Base-by-base conservation (phyloP, 2,888 invertebrate genomes). In the Acrocera orbiculus region DNA sequence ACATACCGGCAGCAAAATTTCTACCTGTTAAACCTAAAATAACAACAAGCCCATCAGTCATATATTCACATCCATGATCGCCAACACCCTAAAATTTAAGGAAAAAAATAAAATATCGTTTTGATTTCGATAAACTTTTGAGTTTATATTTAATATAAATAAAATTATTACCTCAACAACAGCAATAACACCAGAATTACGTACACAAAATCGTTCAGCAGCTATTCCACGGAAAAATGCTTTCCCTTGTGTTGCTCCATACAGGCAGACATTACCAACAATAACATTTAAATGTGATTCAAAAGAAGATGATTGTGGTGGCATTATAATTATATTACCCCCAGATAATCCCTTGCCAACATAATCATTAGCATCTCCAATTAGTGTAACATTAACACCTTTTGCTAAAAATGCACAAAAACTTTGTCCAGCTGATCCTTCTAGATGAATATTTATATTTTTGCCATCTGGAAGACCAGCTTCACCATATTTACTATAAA, bases 1-100 rank as follows among this genome's bases (percentile, higher is more conserved):
- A 93, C 96, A 98, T 98, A 46, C 96, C 98, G 29, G 98, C 98
- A 7, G 93, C 96, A 65, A 98, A 98, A 66, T 98, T 98, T 41
- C 96, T 66, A 2, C 98, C 98, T 6, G 95, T 95, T 38, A 86
- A 69, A 2, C 95, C 95, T 11, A 98, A 70, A 49, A 98, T 81
- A 32, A 98, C 68, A 40, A 83, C 82, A 38, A 71, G 64, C 37
- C 95, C 95, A 10, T 92, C 95, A 30, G 98, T 98, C 98, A 98
- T 98, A 63, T 98, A 98, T 65, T 98, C 98, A 66, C 98, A 98
- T 37, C 93, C 96, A 62, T 98, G 96, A 66, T 98, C 98, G 25
- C 98, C 98, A 37, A 92, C 93, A 34, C 95, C 95, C 66, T 69
- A 42, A n/a, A n/a, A n/a, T n/a, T n/a, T n/a, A n/a, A n/a, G n/a